These are phyloP conservation scores for Ochropleura leucogaster DNA, from an alignment of 2,888 invertebrate genomes.

Conservation along the genomic window DNA sequence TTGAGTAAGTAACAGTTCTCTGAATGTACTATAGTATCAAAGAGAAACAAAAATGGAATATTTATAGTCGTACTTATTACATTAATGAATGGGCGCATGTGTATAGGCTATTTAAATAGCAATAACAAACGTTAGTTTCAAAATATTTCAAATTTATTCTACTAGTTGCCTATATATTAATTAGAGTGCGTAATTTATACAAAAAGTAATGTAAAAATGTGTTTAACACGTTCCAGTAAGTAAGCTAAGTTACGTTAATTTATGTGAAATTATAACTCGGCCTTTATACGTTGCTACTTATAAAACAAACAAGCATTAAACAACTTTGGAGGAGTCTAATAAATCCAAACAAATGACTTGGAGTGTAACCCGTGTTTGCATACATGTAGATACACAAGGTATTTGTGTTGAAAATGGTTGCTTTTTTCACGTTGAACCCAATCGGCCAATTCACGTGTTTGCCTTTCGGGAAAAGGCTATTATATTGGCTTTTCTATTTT, in stretches of 20 bases:
- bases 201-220: constrained; percentile 59
- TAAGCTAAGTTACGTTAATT: constrained; percentile 56
- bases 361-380: constrained; percentile 8
- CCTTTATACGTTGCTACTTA: constrained; percentile 40
- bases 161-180: constrained; percentile 67
- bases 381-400: constrained; percentile 13
- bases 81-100: constrained; percentile 32
- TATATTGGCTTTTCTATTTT: constrained; percentile 26
- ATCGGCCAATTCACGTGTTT: constrained; percentile 52
- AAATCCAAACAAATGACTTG: constrained; percentile 10
- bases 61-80: constrained; percentile 17
- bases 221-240: constrained; percentile 63
- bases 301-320: constrained; percentile 43
- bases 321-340: constrained; percentile 23
- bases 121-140: constrained; percentile 49
- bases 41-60: constrained; percentile 24
- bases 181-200: constrained; percentile 71
- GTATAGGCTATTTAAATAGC: constrained; percentile 24
- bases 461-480: constrained; percentile 17
- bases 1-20: constrained; percentile 30
- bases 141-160: constrained; percentile 60
- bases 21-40: constrained; percentile 1
- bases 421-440: constrained; percentile 39
- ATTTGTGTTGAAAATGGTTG: neutral
- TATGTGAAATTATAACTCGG: constrained; percentile 57